A percentile compares a stretch with the other conserved stretches of the same genome.
Evolutionary conservation across 2,113 vertebrate species (phyloP).

Genomic region (Anthoscopus minutus): DNA sequence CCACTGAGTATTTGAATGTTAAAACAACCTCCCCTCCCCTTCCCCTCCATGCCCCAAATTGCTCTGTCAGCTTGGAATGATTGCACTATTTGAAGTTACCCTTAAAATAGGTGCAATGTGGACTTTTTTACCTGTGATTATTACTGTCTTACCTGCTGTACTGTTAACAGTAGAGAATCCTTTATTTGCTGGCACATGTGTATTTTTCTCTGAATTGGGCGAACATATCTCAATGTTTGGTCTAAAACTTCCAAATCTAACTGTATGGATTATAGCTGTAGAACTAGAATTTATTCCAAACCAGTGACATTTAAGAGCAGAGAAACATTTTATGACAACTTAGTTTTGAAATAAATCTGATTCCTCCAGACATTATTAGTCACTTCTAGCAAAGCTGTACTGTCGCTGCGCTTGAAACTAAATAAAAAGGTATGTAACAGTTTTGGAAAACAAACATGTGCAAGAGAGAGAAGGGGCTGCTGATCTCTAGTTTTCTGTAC

Average conservation of each 20-base stretch:
- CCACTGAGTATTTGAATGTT: neutral
- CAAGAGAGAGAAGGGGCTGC: neutral
- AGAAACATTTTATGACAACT: neutral
- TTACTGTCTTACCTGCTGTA: neutral
- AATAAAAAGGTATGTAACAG: neutral
- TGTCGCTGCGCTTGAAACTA: neutral
- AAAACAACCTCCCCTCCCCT: neutral
- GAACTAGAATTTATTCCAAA: neutral
- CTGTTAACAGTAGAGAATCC: neutral
- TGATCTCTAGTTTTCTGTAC: neutral
- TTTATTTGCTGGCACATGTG: neutral
- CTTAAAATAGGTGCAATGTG: neutral
- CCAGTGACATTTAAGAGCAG: neutral
- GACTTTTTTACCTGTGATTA: neutral
- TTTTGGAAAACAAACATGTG: neutral
- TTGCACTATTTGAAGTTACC: fast-evolving
- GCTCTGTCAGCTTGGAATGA: neutral
- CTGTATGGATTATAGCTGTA: neutral
- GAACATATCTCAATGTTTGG: neutral
- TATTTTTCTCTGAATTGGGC: neutral
- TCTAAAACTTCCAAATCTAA: neutral
- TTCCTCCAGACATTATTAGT: neutral
- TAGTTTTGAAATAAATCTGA: neutral
- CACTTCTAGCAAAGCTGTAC: neutral
- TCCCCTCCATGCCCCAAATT: neutral